Conservation (phyloP, 2,888 invertebrate genomes). For the Asteroscopus sphinx region DNA sequence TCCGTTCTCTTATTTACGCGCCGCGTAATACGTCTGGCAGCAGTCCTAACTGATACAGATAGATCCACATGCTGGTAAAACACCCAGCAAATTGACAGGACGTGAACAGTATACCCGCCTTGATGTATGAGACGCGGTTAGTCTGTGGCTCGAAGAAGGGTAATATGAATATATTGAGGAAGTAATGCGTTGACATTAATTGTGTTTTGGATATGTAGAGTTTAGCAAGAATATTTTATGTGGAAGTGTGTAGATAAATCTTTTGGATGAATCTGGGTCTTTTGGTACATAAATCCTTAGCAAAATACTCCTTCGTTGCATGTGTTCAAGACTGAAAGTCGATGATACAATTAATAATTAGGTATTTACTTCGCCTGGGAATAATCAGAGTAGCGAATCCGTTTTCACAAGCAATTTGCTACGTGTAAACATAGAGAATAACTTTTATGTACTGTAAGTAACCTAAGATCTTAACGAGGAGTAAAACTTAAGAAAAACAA, state of each 20-base stretch:
- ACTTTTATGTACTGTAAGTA: too few species aligned
- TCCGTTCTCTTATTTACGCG: slow-evolving; percentile 60
- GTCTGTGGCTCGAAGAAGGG: slow-evolving; percentile 24
- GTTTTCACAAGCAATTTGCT: too few species aligned
- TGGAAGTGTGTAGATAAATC: slow-evolving; percentile 27
- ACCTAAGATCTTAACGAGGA: too few species aligned
- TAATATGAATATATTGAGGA: slow-evolving; percentile 37
- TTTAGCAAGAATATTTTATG: slow-evolving; percentile 23
- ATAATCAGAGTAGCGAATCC: too few species aligned
- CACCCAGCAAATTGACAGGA: slow-evolving; percentile 46
- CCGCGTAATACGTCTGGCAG: slow-evolving; percentile 56
- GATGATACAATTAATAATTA: too few species aligned
- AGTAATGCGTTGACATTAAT: slow-evolving; percentile 33
- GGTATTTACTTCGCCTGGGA: too few species aligned
- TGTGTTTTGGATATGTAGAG: slow-evolving; percentile 19
- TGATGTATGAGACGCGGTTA: slow-evolving; percentile 10
- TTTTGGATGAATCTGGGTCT: slow-evolving; percentile 12
- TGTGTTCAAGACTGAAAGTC: too few species aligned
- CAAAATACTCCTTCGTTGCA: too few species aligned
- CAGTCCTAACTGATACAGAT: slow-evolving; percentile 62
- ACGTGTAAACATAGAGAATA: too few species aligned
- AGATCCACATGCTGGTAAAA: slow-evolving; percentile 50
- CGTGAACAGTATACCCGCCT: slow-evolving; percentile 15
- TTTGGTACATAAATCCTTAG: neutral
- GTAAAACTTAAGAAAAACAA: too few species aligned